Base-by-base conservation (phyloP, 2,113 vertebrate genomes). In the Laticauda colubrina region DNA sequence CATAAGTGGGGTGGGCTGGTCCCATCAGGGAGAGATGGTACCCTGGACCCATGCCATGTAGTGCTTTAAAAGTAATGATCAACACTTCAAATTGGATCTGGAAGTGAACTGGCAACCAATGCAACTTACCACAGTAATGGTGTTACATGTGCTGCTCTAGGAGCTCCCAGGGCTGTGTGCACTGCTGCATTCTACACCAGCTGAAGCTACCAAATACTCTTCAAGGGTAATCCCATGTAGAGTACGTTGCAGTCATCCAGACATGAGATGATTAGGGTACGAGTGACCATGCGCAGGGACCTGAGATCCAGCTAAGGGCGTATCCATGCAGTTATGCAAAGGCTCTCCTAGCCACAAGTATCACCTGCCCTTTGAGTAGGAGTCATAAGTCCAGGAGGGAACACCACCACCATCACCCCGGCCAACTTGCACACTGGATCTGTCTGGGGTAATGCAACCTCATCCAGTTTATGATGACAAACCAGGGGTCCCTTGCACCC, bases 201-300 rank as follows among this genome's bases (percentile, higher is more conserved):
- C 26, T 29, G 11, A 12, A 64, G 26, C 61, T 64, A 5, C 61
- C 11, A 64, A 64, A 64, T 64, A n/a, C 26, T n/a, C 11, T 64
- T n/a, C 26, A 64, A n/a, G 26, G 61, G 11, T 64, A 64, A 64
- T 26, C 4, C 26, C 11, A 29, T 4, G 10, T 64, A 12, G 3
- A 64, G 26, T 26, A 14, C 2, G 3, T 29, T 64, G 61, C 11
- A 64, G 26, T 64, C 29, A 64, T 29, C 61, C 26, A n/a, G 11
- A 29, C 61, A 64, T n/a, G 61, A 64, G 61, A 14, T 14, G 4
- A 64, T 4, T 11, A 64, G 61, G 61, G 4, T 64, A 64, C 26
- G 0, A 14, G 0, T 64, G 26, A n/a, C 61, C 61, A n/a, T 2
- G 26, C 11, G 0, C 26, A 64, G 11, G 26, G 61, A 0, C 26